Base-by-base conservation (phyloP, 1,140 invertebrate species). In the Brachionus manjavacas region DNA sequence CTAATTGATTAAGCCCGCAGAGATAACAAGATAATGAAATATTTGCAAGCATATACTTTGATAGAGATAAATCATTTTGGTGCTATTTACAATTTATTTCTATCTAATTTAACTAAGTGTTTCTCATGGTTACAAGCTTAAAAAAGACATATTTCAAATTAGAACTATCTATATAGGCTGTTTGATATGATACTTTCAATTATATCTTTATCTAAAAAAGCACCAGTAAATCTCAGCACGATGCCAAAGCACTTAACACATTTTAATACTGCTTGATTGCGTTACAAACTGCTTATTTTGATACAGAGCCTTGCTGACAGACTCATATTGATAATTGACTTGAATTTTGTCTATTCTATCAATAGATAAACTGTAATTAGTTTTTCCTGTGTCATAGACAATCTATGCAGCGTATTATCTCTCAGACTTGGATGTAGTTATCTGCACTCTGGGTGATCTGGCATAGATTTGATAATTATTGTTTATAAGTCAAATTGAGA, bases 91-190 rank as follows among this genome's bases (percentile, higher is more conserved):
- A 41, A 20, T 35, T 46, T 49, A 25, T 76, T 76, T 76, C 72
- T 76, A 49, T 49, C 8, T 49, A 43, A 76, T 76, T 76, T 76
- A 76, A 76, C 72, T 76, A 76, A 76, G 72, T 76, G 72, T 25
- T 76, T 76, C 52, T 60, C 52, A 60, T 60, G 52, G 52, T 49
- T 39, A 72, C 16, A 68, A 31, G 31, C 66, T 68, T 68, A 68
- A 68, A 68, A 68, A 31, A 68, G 66, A 68, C 31, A 68, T 31
- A 31, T 68, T 68, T 39, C 35, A 72, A 72, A 49, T 49, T 76
- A 76, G 16, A 74, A 20, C 31, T 74, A 74, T 76, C 14, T 25
- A 46, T 49, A 7, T 76, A 28, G 12, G 23, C 20, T 25, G 72
- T 25, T 31, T 76, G 72, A 52, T 76, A 76, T 76, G 72, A 76